A percentile compares a stretch with the other conserved stretches of the same genome.
Conservation (phyloP, 2,797 vertebrate species). For the Chiropotes sagulatus region DNA sequence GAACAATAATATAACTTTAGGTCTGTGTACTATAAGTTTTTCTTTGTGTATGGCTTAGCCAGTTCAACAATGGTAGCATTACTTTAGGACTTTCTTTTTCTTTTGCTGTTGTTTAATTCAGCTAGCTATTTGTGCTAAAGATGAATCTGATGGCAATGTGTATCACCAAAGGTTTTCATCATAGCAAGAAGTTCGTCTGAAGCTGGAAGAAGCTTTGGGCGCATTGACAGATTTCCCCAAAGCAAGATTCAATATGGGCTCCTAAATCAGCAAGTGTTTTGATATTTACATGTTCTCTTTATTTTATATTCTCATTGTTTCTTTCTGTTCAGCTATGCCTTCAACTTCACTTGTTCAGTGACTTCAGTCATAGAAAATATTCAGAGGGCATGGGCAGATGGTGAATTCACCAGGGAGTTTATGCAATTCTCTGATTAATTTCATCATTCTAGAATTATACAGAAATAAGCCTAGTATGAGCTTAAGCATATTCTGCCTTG, state of each 20-base stretch:
- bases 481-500: constrained; percentile 62
- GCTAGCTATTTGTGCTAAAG: not conserved
- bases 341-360: constrained; percentile 32
- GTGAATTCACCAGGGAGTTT: constrained; percentile 59
- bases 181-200: not conserved
- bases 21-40: not conserved
- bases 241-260: not conserved
- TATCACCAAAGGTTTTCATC: constrained; percentile 22
- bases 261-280: constrained; percentile 31
- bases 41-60: not conserved
- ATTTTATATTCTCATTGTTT: constrained; percentile 27
- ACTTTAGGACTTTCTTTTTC: not conserved
- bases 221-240: not conserved
- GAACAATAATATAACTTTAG: not conserved
- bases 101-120: not conserved
- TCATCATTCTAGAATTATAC: constrained; percentile 37
- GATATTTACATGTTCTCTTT: not conserved
- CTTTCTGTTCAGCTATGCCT: constrained; percentile 22
- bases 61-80: not conserved
- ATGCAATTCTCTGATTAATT: constrained; percentile 58
- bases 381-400: constrained; percentile 57
- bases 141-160: not conserved
- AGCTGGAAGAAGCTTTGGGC: not conserved
- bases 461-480: constrained; percentile 41
- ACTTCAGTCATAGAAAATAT: constrained; percentile 49